Evolutionary conservation across 1,140 invertebrate genomes (phyloP).

Genomic region (Ceratitis capitata): DNA sequence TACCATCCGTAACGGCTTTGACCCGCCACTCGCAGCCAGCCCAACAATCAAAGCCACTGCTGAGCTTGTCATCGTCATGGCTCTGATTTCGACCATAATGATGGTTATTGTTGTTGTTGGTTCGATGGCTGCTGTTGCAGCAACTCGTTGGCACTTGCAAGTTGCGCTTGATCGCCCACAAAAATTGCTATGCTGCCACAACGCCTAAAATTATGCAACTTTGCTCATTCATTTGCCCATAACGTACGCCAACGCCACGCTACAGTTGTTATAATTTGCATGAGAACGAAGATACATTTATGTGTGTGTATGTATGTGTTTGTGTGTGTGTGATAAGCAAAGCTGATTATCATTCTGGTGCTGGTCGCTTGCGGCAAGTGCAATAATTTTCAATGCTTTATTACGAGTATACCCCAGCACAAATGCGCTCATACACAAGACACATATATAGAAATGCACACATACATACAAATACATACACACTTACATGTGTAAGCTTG

Average conservation of each 20-base stretch:
- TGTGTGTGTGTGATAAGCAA: neutral
- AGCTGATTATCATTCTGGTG: neutral
- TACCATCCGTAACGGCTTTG: no score
- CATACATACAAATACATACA: neutral
- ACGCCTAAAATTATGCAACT: constrained; percentile 22
- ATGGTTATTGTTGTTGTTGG: neutral
- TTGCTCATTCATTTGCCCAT: neutral
- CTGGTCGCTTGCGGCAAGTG: neutral
- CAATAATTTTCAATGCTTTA: constrained; percentile 12
- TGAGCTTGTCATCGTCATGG: neutral
- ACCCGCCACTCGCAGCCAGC: neutral
- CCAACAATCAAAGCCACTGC: neutral
- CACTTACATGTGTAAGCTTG: neutral
- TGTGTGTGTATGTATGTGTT: neutral
- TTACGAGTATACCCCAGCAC: neutral
- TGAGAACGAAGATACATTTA: neutral
- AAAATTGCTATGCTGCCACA: neutral
- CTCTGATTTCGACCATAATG: neutral
- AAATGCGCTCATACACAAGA: neutral
- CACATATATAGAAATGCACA: neutral
- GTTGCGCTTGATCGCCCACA: constrained; percentile 3
- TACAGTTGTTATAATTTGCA: neutral
- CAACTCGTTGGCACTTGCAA: neutral
- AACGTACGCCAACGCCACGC: neutral
- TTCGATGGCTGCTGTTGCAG: no score